These are phyloP conservation scores for Leptogaster cylindrica DNA, from an alignment of 2,888 invertebrate species.

Conservation along the genomic window DNA sequence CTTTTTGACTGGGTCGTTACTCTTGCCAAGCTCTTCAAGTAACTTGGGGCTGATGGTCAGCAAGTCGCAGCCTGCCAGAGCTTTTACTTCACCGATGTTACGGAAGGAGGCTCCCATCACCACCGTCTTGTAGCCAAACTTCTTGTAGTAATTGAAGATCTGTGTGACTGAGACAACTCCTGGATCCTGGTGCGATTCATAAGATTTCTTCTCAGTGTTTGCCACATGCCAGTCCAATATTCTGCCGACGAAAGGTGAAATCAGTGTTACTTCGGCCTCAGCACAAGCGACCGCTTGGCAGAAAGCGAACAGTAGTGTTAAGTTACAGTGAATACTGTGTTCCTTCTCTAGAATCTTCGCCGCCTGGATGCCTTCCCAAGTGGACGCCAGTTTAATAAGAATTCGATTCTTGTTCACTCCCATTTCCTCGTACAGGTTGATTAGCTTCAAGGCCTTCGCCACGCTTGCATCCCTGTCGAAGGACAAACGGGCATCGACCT, in stretches of 20 bases:
- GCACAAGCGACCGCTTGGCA: slow-evolving; percentile 98
- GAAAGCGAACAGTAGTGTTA: slow-evolving; percentile 94
- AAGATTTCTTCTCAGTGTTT: slow-evolving; percentile 85
- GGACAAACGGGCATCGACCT: slow-evolving; percentile 69
- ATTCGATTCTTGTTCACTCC: slow-evolving; percentile 92
- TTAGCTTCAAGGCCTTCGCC: slow-evolving; percentile 85
- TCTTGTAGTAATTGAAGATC: slow-evolving; percentile 99
- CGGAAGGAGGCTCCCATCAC: slow-evolving; percentile 99
- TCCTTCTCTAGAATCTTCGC: slow-evolving; percentile 91
- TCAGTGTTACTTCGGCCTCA: slow-evolving; percentile 95
- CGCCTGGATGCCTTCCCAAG: slow-evolving; percentile 99
- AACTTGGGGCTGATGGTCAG: slow-evolving; percentile 94
- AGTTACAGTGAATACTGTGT: slow-evolving; percentile 95
- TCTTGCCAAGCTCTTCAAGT: slow-evolving; percentile 83
- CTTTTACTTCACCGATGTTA: slow-evolving; percentile 91
- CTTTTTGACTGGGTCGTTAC: slow-evolving; percentile 69
- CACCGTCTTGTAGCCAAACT: slow-evolving; percentile 93
- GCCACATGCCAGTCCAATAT: slow-evolving; percentile 97
- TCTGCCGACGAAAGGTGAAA: slow-evolving; percentile 98
- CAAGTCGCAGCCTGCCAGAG: slow-evolving; percentile 93
- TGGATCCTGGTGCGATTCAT: slow-evolving; percentile 87
- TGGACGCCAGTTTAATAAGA: slow-evolving; percentile 96
- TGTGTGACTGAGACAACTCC: slow-evolving; percentile 93
- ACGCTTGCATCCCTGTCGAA: slow-evolving; percentile 94
- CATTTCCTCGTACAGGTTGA: slow-evolving; percentile 85